Evolutionary conservation across 2,888 invertebrate genomes (phyloP).

Genomic region (Myopa tessellatipennis): DNA sequence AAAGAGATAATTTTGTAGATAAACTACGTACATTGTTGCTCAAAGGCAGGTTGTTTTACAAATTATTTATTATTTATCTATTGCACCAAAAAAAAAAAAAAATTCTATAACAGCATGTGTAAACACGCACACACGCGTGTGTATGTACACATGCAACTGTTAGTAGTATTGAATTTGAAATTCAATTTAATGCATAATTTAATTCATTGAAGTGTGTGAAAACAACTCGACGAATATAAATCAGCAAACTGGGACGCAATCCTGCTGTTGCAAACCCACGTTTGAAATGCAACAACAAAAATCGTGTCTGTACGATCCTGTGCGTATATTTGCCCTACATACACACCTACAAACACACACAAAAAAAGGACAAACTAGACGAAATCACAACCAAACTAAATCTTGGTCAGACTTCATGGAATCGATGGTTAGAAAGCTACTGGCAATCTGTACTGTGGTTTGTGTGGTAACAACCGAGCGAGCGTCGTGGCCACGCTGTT

Average conservation of each 20-base stretch:
- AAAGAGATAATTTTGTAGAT: no score
- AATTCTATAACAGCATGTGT: no score
- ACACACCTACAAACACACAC: not conserved
- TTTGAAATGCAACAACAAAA: slow-evolving; percentile 3
- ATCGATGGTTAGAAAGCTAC: not conserved
- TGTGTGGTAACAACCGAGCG: no score
- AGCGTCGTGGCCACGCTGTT: not conserved
- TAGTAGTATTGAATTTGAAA: slow-evolving; percentile 17
- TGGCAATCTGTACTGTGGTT: no score
- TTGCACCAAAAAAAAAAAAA: no score
- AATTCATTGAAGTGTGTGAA: slow-evolving; percentile 1
- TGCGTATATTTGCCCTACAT: not conserved
- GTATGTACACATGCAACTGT: not conserved
- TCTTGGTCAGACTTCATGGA: not conserved
- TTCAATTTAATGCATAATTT: slow-evolving; percentile 22
- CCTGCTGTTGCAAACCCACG: not conserved
- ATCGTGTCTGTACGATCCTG: not conserved
- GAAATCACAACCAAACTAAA: not conserved
- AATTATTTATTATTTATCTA: no score
- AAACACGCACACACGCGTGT: no score
- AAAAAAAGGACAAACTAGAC: not conserved
- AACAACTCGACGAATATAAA: not conserved
- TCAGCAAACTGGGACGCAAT: not conserved
- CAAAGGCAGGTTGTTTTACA: no score
- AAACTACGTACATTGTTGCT: no score